phyloP scores from a whole-genome alignment of 2,888 invertebrate genomes.

The Theodoxus fluviatilis region DNA sequence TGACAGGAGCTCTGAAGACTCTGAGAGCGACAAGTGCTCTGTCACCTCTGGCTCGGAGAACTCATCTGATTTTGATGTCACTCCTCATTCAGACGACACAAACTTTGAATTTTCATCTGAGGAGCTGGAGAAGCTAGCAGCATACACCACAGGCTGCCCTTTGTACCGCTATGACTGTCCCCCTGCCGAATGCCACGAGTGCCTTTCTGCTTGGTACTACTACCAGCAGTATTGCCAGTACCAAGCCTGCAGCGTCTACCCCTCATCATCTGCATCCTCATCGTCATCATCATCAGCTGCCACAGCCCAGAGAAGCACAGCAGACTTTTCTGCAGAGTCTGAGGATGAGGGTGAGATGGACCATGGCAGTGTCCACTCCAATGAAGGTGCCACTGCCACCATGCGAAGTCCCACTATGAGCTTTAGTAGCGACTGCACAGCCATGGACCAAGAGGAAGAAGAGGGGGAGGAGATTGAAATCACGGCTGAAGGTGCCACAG shows the following conservation, averaged over 20 bases:
- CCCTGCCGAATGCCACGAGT: conserved; percentile 57
- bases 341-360: conserved; percentile 19
- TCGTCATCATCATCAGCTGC: too few species aligned
- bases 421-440: too few species aligned
- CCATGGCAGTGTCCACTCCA: too few species aligned
- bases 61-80: conserved; percentile 45
- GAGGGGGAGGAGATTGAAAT: conserved; percentile 26
- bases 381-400: too few species aligned
- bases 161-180: conserved; percentile 57
- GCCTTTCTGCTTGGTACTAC: conserved; percentile 45
- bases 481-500: conserved; percentile 5
- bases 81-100: conserved; percentile 26
- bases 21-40: conserved; percentile 50
- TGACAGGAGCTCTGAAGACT: conserved; percentile 39
- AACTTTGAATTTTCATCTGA: conserved; percentile 45
- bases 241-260: conserved; percentile 28
- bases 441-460: too few species aligned
- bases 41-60: conserved; percentile 52
- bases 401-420: too few species aligned
- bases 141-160: conserved; percentile 57
- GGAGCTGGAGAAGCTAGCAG: conserved; percentile 53
- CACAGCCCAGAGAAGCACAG: background rate
- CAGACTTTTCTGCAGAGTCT: conserved; percentile 5
- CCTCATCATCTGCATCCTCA: too few species aligned
- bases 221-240: conserved; percentile 39